Conservation (phyloP, 2,797 vertebrate genomes). For the Nannoperca obscura region DNA sequence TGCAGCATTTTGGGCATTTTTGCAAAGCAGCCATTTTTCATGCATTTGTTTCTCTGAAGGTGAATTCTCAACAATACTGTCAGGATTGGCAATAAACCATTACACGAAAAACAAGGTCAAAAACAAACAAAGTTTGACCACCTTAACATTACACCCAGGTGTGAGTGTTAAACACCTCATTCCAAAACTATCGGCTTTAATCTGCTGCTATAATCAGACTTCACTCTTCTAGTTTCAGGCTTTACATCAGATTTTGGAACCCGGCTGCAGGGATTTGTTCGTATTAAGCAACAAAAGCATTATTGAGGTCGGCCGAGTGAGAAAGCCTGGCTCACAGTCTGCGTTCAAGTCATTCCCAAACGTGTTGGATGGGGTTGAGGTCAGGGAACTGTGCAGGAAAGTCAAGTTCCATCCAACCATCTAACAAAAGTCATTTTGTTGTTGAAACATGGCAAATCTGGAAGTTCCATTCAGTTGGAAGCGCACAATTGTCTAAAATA, state of each 20-base stretch:
- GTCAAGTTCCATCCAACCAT: not conserved
- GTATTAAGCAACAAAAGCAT: not conserved
- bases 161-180: not conserved
- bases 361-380: not conserved
- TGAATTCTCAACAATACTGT: not conserved
- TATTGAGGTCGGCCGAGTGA: not conserved
- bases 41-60: not conserved
- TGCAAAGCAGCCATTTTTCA: not conserved
- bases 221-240: not conserved
- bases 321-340: no score
- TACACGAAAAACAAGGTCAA: not conserved
- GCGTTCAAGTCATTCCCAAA: not conserved
- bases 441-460: not conserved
- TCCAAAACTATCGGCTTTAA: not conserved
- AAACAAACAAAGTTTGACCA: not conserved
- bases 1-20: not conserved
- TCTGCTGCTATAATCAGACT: not conserved
- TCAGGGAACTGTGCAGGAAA: not conserved
- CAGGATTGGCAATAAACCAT: not conserved
- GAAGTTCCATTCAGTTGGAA: not conserved
- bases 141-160: not conserved
- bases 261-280: not conserved
- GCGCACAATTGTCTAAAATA: not conserved
- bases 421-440: not conserved
- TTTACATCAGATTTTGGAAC: not conserved